A percentile compares a stretch with the other conserved stretches of the same genome.
phyloP scores from a whole-genome alignment of 2,113 vertebrate genomes.

The Nyctereutes procyonoides region DNA sequence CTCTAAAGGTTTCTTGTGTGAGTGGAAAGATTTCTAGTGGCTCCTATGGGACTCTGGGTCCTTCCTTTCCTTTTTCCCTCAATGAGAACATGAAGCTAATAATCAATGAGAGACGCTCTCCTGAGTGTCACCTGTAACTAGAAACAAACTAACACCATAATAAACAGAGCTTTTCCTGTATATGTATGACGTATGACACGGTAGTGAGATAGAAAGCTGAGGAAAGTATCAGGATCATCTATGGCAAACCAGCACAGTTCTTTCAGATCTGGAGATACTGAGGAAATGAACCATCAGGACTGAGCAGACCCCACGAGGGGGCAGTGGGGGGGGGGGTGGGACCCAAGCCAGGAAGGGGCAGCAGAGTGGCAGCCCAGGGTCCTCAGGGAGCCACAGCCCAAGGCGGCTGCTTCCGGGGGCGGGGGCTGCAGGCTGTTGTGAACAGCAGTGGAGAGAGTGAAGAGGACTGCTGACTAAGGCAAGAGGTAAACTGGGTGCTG shows the following conservation, averaged over 20 bases:
- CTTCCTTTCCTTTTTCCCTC: not conserved
- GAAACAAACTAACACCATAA: not conserved
- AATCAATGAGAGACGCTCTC: not conserved
- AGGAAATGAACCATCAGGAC: not conserved
- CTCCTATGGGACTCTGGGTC: not conserved
- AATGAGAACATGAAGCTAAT: not conserved
- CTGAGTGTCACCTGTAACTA: not conserved
- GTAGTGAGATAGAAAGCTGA: not conserved
- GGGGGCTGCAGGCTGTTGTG: not conserved
- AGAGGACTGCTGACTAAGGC: not conserved
- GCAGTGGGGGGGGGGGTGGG: not conserved
- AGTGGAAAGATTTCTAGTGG: constrained; percentile 41
- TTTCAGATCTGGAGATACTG: not conserved
- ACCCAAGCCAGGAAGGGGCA: not conserved
- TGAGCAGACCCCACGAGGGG: not conserved
- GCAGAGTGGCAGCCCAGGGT: not conserved
- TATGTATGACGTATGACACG: not conserved
- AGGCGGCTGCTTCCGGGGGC: not conserved
- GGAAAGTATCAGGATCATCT: not conserved
- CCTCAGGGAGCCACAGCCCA: not conserved
- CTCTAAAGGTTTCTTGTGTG: constrained; percentile 1
- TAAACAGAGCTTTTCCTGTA: not conserved
- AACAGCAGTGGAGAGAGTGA: not conserved
- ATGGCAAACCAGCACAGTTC: not conserved
- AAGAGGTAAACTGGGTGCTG: not conserved